A percentile compares a stretch with the other conserved stretches of the same genome.
Evolutionary conservation across 2,888 invertebrate species (phyloP).

Genomic region (Trachelus troglodyta): DNA sequence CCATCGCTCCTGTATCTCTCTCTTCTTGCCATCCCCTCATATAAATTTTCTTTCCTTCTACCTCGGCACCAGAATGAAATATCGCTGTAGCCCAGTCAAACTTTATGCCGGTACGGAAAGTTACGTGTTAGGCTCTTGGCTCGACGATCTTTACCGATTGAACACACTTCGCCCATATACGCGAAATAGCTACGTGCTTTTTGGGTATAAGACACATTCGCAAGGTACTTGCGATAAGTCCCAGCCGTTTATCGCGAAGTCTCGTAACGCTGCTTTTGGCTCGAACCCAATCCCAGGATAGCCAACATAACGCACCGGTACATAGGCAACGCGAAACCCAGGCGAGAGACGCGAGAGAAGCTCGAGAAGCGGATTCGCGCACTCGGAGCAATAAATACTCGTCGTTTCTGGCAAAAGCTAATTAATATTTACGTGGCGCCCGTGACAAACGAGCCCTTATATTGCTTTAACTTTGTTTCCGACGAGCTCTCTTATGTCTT

Average conservation of each 20-base stretch:
- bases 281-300: slow-evolving; percentile 1
- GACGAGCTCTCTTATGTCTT: slow-evolving; percentile 34
- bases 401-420: slow-evolving; percentile 43
- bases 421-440: slow-evolving; percentile 52
- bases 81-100: background rate
- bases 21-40: slow-evolving; percentile 1
- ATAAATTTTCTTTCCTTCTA: slow-evolving; percentile 8
- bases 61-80: background rate
- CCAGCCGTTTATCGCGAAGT: slow-evolving; percentile 9
- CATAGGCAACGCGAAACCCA: background rate
- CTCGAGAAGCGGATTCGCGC: slow-evolving; percentile 19
- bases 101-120: background rate
- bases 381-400: slow-evolving; percentile 36
- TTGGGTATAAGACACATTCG: background rate
- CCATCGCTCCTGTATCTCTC: slow-evolving; percentile 3
- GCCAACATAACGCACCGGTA: background rate
- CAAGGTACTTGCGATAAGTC: slow-evolving; percentile 19
- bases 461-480: slow-evolving; percentile 30
- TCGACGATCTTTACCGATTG: background rate
- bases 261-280: slow-evolving; percentile 8
- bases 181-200: background rate
- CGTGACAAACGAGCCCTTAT: slow-evolving; percentile 44
- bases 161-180: background rate
- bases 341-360: background rate
- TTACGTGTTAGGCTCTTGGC: background rate